These are phyloP conservation scores for Peromyscus eremicus DNA, from an alignment of 2,797 vertebrate genomes.

Conservation along the genomic window DNA sequence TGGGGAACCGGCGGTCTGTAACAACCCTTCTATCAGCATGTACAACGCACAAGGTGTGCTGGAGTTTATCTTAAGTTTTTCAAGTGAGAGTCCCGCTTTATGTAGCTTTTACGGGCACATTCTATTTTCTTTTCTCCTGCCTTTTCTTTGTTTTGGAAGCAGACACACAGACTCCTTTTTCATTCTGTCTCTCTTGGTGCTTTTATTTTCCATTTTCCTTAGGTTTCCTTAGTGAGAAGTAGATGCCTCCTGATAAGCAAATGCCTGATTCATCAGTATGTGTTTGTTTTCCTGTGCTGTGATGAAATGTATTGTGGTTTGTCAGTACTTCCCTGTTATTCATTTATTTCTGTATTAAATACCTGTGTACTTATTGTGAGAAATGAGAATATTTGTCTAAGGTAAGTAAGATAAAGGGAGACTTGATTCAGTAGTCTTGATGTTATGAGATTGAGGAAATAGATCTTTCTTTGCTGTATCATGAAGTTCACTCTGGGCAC, in stretches of 20 bases:
- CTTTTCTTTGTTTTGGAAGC: slow-evolving; percentile 83
- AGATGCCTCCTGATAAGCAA: slow-evolving; percentile 82
- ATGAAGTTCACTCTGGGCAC: neutral
- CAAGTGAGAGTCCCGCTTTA: slow-evolving; percentile 90
- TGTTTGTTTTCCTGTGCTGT: slow-evolving; percentile 80
- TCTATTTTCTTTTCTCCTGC: slow-evolving; percentile 74
- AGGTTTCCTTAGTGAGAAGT: slow-evolving; percentile 84
- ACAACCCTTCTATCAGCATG: slow-evolving; percentile 99
- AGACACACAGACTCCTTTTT: slow-evolving; percentile 82
- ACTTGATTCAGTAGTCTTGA: slow-evolving; percentile 74
- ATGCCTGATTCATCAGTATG: slow-evolving; percentile 75
- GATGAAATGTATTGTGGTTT: slow-evolving; percentile 78
- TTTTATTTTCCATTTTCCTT: slow-evolving; percentile 85
- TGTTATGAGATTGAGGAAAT: slow-evolving; percentile 47
- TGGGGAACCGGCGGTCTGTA: slow-evolving; percentile 99
- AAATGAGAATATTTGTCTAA: slow-evolving; percentile 82
- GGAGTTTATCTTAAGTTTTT: slow-evolving; percentile 93
- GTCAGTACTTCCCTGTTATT: slow-evolving; percentile 80
- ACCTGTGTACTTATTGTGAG: slow-evolving; percentile 82
- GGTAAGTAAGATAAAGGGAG: slow-evolving; percentile 88
- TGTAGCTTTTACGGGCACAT: slow-evolving; percentile 88
- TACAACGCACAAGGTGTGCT: slow-evolving; percentile 99
- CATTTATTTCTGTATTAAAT: slow-evolving; percentile 81
- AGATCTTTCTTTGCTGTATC: slow-evolving; percentile 13
- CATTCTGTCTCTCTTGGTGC: slow-evolving; percentile 80